Conservation (phyloP, 2,797 vertebrate genomes). For the Pangasius djambal region DNA sequence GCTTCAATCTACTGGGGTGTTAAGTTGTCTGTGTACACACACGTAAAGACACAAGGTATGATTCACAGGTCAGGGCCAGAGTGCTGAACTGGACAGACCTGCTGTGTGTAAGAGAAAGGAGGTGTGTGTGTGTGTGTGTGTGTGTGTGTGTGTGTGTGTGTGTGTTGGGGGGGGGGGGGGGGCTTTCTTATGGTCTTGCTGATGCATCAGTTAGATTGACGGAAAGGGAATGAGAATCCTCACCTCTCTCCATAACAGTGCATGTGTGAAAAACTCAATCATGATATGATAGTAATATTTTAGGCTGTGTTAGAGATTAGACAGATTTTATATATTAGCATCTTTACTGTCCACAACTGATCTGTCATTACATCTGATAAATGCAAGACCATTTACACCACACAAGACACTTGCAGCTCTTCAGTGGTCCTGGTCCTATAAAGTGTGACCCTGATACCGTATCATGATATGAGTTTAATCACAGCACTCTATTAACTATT, state of each 20-base stretch:
- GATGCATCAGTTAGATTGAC: constrained; percentile 27
- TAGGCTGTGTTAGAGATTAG: not conserved
- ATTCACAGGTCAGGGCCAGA: constrained; percentile 29
- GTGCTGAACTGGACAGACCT: constrained; percentile 1
- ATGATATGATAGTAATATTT: not conserved
- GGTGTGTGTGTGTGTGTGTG: not conserved
- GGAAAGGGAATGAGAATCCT: constrained; percentile 5
- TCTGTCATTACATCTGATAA: not conserved
- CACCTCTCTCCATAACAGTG: not conserved
- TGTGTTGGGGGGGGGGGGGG: not conserved
- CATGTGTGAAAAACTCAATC: constrained; percentile 13
- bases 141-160: constrained; percentile 5
- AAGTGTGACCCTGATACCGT: not conserved
- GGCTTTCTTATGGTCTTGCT: not conserved
- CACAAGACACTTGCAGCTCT: not conserved
- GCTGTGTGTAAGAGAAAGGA: not conserved
- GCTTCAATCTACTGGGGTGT: constrained; percentile 30
- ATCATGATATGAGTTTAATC: not conserved
- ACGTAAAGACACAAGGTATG: not conserved
- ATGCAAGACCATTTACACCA: not conserved
- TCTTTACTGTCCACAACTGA: not conserved
- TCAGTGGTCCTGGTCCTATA: not conserved
- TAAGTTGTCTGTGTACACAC: constrained; percentile 15
- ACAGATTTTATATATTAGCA: not conserved
- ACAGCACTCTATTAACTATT: not conserved